Conservation (phyloP, 2,797 vertebrate genomes). For the Lateolabrax maculatus region DNA sequence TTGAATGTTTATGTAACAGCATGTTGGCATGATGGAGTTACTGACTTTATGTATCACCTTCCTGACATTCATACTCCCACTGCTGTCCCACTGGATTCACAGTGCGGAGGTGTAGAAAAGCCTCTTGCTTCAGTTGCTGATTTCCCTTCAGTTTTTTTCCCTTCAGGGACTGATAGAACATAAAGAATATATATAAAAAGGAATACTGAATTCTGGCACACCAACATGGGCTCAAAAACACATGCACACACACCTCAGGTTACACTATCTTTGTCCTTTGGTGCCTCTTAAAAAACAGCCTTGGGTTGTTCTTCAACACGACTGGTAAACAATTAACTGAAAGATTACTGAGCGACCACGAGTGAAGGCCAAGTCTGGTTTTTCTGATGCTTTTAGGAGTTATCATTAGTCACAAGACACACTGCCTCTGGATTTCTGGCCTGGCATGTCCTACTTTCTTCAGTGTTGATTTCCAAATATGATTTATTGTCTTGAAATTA, state of each 20-base stretch:
- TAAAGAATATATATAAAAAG: not conserved
- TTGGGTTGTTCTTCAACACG: conserved; percentile 59
- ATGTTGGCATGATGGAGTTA: conserved; percentile 9
- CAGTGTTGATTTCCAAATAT: not conserved
- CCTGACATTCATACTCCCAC: conserved; percentile 18
- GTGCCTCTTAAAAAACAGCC: conserved; percentile 26
- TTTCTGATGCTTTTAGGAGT: conserved; percentile 29
- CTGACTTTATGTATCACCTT: conserved; percentile 33
- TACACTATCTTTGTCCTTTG: conserved; percentile 36
- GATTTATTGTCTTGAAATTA: conserved; percentile 9
- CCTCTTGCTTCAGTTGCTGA: not conserved
- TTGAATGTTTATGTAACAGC: conserved; percentile 16
- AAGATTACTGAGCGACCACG: conserved; percentile 32
- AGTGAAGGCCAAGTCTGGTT: conserved; percentile 22
- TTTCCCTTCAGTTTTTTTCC: not conserved
- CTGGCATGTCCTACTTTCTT: not conserved
- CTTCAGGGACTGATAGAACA: not conserved
- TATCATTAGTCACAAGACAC: conserved; percentile 56
- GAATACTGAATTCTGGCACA: not conserved
- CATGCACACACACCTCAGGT: conserved; percentile 13
- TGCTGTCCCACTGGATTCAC: conserved; percentile 1
- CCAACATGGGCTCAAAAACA: conserved; percentile 7
- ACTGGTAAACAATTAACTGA: conserved; percentile 73
- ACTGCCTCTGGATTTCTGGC: conserved; percentile 21
- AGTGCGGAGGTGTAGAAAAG: not conserved